A percentile compares a stretch with the other conserved stretches of the same genome.
phyloP scores from a whole-genome alignment of 2,888 invertebrate species.

The Xestia sexstrigata region DNA sequence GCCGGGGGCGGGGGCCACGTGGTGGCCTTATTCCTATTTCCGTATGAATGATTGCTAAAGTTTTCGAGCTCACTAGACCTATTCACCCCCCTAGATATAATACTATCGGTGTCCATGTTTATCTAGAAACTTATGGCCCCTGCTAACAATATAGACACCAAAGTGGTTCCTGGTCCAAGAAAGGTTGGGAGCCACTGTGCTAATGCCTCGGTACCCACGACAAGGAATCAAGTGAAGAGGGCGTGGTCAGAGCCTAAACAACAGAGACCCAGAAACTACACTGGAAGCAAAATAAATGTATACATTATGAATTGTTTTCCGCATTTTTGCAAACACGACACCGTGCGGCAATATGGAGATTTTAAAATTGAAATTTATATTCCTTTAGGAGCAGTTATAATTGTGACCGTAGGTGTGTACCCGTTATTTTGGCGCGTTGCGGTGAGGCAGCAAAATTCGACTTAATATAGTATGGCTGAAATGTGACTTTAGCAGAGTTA shows the following conservation, averaged over 20 bases:
- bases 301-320: slow-evolving; percentile 62
- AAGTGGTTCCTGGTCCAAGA: no score
- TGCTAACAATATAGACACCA: no score
- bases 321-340: slow-evolving; percentile 64
- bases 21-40: no score
- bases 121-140: no score
- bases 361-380: slow-evolving; percentile 86
- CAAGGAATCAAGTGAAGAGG: background rate
- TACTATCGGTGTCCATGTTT: no score
- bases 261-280: slow-evolving; percentile 43
- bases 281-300: slow-evolving; percentile 57
- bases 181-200: no score
- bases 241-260: slow-evolving; percentile 2
- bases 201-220: background rate
- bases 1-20: no score
- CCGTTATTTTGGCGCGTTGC: slow-evolving; percentile 58
- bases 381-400: slow-evolving; percentile 80
- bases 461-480: slow-evolving; percentile 3
- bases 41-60: no score
- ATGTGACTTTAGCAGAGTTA: background rate
- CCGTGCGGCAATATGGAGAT: slow-evolving; percentile 75
- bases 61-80: no score
- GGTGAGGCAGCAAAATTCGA: slow-evolving; percentile 26
- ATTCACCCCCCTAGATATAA: no score
- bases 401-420: slow-evolving; percentile 63